Evolutionary conservation across 2,797 vertebrate genomes (phyloP), one percentile per base, ranked within the genome.

Genomic region (Apogon talboti): DNA sequence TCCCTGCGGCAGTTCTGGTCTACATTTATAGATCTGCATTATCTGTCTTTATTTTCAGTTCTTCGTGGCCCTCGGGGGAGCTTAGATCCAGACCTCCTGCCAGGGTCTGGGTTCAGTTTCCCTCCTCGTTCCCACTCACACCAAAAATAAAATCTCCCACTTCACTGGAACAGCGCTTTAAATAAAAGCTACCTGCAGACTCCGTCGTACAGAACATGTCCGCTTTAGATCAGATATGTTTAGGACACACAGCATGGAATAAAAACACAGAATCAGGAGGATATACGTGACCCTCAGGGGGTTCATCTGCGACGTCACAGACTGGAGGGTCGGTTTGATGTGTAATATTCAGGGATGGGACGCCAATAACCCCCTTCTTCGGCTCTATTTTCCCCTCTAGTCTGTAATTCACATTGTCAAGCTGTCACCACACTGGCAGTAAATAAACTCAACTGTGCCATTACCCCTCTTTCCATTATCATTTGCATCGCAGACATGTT

Each of bases 141-240:
- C 74, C 82, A 57, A 78, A 78, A 77, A 78, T 79, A 82, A 59
- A 66, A 71, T 49, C 68, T 24, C 79, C 69, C 35, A 0, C 40
- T 50, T 66, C 3, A 21, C 42, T 41, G 56, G 30, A 57, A 74
- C 40, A 46, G 71, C 14, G 38, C 61, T 69, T 12, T 16, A 15
- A 68, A 53, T 56, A 48, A 71, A 53, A 63, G 43, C 64, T 48
- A 55, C 50, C 42, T 24, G 47, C 41, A 54, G 61, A 73, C 60
- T 56, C 41, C 51, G 11, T 40, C 1, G 30, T 21, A 10, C 45
- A 11, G 43, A 7, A 43, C 2, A 6, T 12, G 30, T 10, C 15
- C 11, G 15, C 8, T 2, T 67, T n/a, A 37, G 14, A 54, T 40
- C 59, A 13, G 62, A 21, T 63, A 33, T 24, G 48, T 59, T 69